Evolutionary conservation across 2,113 vertebrate genomes (phyloP).

Genomic region (Dermatemys mawii): DNA sequence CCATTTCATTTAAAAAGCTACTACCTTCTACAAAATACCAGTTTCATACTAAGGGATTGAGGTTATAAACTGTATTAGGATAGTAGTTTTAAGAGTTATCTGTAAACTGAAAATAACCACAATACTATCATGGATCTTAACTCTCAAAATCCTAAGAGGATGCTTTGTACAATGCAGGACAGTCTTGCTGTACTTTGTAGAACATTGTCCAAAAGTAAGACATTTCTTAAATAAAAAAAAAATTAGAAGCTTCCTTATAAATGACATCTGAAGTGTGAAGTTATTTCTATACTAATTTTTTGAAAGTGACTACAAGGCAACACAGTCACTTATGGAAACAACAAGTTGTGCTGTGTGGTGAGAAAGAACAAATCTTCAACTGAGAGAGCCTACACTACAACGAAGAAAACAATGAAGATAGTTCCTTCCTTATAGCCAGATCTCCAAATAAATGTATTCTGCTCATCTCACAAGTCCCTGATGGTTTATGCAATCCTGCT

Average conservation of each 20-base stretch:
- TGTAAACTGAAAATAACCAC: not conserved
- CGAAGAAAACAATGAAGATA: slow-evolving; percentile 4
- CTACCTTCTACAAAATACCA: not conserved
- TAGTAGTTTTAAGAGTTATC: not conserved
- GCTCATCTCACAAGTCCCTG: slow-evolving; percentile 1
- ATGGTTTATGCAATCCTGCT: not conserved
- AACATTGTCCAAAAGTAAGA: slow-evolving; percentile 34
- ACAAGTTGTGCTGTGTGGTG: not conserved
- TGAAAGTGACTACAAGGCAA: not conserved
- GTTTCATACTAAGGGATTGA: not conserved
- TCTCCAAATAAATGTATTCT: not conserved
- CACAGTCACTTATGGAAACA: not conserved
- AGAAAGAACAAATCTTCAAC: not conserved
- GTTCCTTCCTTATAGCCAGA: not conserved
- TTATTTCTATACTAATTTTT: not conserved
- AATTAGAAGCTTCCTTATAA: slow-evolving; percentile 50
- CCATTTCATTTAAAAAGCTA: not conserved
- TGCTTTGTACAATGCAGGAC: not conserved
- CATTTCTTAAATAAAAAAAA: slow-evolving; percentile 5
- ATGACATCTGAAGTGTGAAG: not conserved
- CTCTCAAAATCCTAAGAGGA: not conserved
- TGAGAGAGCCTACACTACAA: not conserved
- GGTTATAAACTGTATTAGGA: not conserved
- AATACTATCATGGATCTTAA: not conserved
- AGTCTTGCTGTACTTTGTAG: slow-evolving; percentile 30